These are phyloP conservation scores for Xestobium rufovillosum DNA, from an alignment of 2,888 invertebrate genomes.

Conservation along the genomic window DNA sequence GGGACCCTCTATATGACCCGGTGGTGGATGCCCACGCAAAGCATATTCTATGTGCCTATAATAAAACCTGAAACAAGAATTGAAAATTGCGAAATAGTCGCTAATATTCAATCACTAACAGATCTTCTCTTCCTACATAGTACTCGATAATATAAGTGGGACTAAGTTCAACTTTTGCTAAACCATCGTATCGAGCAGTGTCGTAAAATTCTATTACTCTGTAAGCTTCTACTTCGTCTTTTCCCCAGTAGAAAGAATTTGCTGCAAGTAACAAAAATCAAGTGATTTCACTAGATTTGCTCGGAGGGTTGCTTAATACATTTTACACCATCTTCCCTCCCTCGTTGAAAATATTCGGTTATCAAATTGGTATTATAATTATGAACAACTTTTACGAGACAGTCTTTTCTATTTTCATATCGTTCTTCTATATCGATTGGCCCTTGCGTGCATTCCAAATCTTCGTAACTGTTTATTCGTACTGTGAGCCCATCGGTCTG, in stretches of 20 bases:
- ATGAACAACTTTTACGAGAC: slow-evolving; percentile 48
- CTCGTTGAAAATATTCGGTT: slow-evolving; percentile 56
- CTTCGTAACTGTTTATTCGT: slow-evolving; percentile 52
- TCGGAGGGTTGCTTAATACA: no score
- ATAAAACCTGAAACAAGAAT: slow-evolving; percentile 30
- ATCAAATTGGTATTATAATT: slow-evolving; percentile 47
- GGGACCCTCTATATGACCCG: slow-evolving; percentile 31
- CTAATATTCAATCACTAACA: slow-evolving; percentile 20
- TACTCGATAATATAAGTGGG: slow-evolving; percentile 49
- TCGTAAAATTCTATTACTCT: slow-evolving; percentile 47
- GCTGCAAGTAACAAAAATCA: not conserved
- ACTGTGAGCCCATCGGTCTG: slow-evolving; percentile 65
- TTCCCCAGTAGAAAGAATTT: not conserved
- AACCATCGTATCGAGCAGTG: slow-evolving; percentile 62
- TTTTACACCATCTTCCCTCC: slow-evolving; percentile 61
- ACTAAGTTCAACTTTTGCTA: slow-evolving; percentile 52
- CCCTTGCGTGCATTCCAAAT: slow-evolving; percentile 48
- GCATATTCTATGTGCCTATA: slow-evolving; percentile 41
- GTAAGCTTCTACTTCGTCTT: slow-evolving; percentile 29
- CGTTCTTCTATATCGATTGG: slow-evolving; percentile 49
- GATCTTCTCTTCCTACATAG: slow-evolving; percentile 52
- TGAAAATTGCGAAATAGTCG: no score
- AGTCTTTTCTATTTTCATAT: slow-evolving; percentile 60
- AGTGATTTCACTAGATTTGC: no score
- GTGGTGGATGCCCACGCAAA: slow-evolving; percentile 31